Evolutionary conservation across 2,797 vertebrate genomes (phyloP).

Genomic region (Varecia variegata): DNA sequence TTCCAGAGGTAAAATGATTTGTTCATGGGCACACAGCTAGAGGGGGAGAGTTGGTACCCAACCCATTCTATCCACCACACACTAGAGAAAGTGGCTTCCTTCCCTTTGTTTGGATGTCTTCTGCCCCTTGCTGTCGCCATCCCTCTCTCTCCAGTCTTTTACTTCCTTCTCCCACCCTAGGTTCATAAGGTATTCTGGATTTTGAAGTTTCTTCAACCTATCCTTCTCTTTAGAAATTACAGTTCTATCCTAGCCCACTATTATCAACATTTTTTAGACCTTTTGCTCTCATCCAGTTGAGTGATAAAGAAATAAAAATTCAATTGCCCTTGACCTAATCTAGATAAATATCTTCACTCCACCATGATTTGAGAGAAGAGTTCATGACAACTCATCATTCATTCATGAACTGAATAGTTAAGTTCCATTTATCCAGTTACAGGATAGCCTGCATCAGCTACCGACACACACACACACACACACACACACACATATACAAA

Average conservation of each 20-base stretch:
- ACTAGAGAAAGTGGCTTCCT: background rate
- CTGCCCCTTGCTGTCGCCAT: background rate
- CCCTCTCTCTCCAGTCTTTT: background rate
- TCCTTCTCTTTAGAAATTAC: background rate
- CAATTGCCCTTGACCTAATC: background rate
- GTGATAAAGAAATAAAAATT: background rate
- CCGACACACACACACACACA: background rate
- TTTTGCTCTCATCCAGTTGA: background rate
- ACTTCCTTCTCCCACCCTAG: background rate
- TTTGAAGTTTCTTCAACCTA: background rate
- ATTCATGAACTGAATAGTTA: background rate
- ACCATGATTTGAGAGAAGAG: background rate
- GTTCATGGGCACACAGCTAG: background rate
- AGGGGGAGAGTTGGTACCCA: background rate
- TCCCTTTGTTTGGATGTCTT: background rate
- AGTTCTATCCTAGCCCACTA: background rate
- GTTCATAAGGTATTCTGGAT: background rate
- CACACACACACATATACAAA: no score
- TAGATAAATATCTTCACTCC: background rate
- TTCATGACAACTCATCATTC: background rate
- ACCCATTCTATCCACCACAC: background rate
- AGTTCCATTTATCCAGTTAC: background rate
- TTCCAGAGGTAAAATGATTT: background rate
- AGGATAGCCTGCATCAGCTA: background rate
- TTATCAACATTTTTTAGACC: background rate